Evolutionary conservation across 2,888 invertebrate species (phyloP), one percentile per base, ranked within the genome.

Genomic region (Ptilodon capucinus): DNA sequence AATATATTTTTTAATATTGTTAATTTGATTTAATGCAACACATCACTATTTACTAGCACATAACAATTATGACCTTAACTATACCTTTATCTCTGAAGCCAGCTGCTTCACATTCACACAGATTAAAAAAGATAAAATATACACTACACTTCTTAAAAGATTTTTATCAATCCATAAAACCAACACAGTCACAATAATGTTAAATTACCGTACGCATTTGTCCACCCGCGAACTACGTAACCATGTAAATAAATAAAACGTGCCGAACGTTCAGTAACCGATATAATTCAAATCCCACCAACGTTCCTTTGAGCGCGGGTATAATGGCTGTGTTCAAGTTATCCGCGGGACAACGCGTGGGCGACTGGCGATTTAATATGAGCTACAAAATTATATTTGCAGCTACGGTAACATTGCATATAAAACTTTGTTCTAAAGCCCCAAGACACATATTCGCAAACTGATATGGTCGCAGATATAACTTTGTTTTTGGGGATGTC

Each of bases 221-320:
- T 40, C 16, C 40, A n/a, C 9, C 9, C 25, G 25, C 23, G 11
- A 25, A 16, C 13, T 5, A 25, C 14, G 9, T n/a, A n/a, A n/a
- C n/a, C 14, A 19, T 14, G 40, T 36, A 40, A 38, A 23, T 18
- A 39, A 48, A 45, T 50, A 48, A 36, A 44, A 49, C 32, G 40
- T 48, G 23, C 17, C 36, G 13, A 51, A 51, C 14, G 36, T 43
- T 50, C 54, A 51, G 38, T 46, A 56, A 58, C 60, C 51, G 46
- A 30, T 51, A 50, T 42, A 48, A 54, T 64, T 62, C 48, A 51
- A 66, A 60, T 49, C 52, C 51, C 23, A 51, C 60, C 60, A 54
- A 55, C 66, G 35, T 35, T 57, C 64, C 58, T 65, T 56, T 52
- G 65, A 44, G 48, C 54, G 25, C 42, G 57, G 62, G 57, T 54